Evolutionary conservation across 2,797 vertebrate species (phyloP), one percentile per base, ranked within the genome.

Genomic region (Falco naumanni): DNA sequence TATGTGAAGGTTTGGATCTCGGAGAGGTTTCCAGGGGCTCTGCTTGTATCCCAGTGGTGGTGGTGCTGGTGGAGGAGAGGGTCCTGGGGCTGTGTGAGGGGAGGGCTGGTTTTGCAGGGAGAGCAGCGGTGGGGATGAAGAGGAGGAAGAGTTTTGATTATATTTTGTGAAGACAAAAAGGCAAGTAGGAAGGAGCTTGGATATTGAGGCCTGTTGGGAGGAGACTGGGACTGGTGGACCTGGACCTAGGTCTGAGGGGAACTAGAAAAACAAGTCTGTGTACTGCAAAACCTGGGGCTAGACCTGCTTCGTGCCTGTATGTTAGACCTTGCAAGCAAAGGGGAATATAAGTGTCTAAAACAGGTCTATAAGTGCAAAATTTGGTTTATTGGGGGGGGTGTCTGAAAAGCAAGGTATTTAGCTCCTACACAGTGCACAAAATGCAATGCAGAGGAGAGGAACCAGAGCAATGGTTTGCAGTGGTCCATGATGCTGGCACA

Each of bases 401-500:
- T 54, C 20, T 48, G 66, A 80, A 47, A 80, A 64, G 48, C 29
- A 50, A 84, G 28, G 31, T 53, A 48, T 82, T 90, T 87, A 45
- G 33, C 66, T 72, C 24, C 48, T 57, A 21, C 18, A 6, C 0
- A 3, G 9, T 3, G 1, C 41, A 20, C 33, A 54, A 89, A 87
- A 26, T 53, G 28, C 59, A 41, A 1, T 1, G 3, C 63, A 63
- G 43, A 63, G 39, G 29, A 65, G 31, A 89, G 56, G 45, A 88
- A 59, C 29, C 1, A 13, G 3, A 45, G 25, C 9, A 41, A 19
- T 33, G 34, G 21, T 79, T 43, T 93, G 54, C 50, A 53, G 34
- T 17, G 9, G 1, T 57, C 81, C 1, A 1, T 59, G 50, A 47
- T 37, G 43, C 17, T 3, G 3, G 47, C 64, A 21, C 0, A 0